Base-by-base conservation (phyloP, 1,140 invertebrate genomes). In the Eueides isabella region DNA sequence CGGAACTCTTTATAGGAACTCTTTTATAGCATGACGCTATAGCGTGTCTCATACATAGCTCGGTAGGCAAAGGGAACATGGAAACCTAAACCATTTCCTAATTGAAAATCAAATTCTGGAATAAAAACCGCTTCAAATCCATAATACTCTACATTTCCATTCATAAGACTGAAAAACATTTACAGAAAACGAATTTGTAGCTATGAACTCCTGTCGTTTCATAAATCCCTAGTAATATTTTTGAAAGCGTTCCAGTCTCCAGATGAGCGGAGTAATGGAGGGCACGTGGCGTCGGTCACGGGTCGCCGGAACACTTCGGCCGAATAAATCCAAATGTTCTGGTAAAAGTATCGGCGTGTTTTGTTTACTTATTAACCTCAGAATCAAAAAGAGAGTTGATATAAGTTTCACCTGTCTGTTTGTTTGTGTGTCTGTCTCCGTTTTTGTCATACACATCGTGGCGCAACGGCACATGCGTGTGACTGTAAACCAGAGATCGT, bases 241-340 rank as follows among this genome's bases (percentile, higher is more conserved):
- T 44, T 44, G 41, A 44, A 16, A 44, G 41, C 41, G 41, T 19
- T 44, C 6, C 16, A 19, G 41, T 19, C 41, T 44, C n/a, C 41
- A 44, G 41, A 44, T 44, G 41, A 44, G 6, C 41, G 41, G 41
- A 44, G 41, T 44, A 44, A 44, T 44, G 41, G 41, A 44, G 41
- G 41, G 41, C 41, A 44, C 41, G 41, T 44, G 41, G 41, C 41
- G 41, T 44, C 41, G 41, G 41, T 44, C 41, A 19, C 41, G 41
- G 41, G 41, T 44, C 41, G 41, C 41, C 41, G 41, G 16, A 7
- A 19, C 41, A 19, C n/a, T n/a, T 44, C 41, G 41, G 5, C n/a
- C n/a, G 41, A 44, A 44, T 44, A 19, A 44, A 44, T 44, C 6
- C 41, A 44, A 44, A 44, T 19, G 41, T 44, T 44, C 16, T 2